Percentiles rank a stretch among this genome's conserved stretches.
Conservation (phyloP, 2,113 vertebrate species). For the Ptyas mucosa region DNA sequence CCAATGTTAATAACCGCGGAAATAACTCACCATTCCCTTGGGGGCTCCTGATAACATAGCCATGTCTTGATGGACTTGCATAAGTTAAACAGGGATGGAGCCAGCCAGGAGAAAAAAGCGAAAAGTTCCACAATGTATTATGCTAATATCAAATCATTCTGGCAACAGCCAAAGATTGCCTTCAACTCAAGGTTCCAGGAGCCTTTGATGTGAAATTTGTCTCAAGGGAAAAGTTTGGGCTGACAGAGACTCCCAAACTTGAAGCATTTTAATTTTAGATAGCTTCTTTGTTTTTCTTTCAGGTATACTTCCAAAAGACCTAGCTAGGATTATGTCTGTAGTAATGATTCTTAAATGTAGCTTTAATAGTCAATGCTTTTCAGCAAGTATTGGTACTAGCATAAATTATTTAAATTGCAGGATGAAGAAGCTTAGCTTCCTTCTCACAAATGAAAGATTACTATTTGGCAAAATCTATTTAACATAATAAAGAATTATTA, state of each 20-base stretch:
- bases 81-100: background rate
- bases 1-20: background rate
- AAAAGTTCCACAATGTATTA: background rate
- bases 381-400: background rate
- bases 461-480: background rate
- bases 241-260: background rate
- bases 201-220: background rate
- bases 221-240: background rate
- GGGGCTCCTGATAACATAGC: background rate
- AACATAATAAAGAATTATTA: background rate
- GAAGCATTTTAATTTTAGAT: background rate
- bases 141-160: background rate
- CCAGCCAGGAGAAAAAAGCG: background rate
- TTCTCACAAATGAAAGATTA: background rate
- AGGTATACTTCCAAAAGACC: background rate
- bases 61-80: background rate
- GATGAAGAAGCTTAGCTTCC: background rate
- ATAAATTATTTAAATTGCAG: background rate
- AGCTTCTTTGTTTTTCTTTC: background rate
- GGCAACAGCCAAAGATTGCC: background rate
- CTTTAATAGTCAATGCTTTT: background rate
- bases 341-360: background rate
- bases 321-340: background rate
- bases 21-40: background rate
- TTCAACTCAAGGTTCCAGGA: background rate